Evolutionary conservation across 2,888 invertebrate genomes (phyloP), one percentile per base, ranked within the genome.

Genomic region (Nemurella pictetii): DNA sequence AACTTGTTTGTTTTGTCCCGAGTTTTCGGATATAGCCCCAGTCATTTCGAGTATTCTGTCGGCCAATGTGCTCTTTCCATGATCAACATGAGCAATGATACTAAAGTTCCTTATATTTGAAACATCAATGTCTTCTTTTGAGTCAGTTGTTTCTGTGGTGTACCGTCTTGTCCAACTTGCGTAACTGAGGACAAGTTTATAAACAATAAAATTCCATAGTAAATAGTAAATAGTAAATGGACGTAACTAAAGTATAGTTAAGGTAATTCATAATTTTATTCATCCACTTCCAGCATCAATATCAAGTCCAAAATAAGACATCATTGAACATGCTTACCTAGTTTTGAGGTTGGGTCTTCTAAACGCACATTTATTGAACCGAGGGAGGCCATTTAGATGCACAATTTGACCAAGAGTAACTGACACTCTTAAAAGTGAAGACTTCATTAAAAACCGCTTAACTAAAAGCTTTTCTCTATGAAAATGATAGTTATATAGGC

Each of bases 71-170:
- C 98, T 98, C 91, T 99, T 99, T 0, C 99, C 99, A 92, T 99
- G 99, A 90, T 99, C 99, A 0, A 99, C 96, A 91, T 99, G 99
- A n/a, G 99, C 99, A 86, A 99, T 97, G 88, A 99, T 99, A 90
- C 98, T 96, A 89, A 99, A 98, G 90, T 99, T 99, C 85, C 98
- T 92, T 77, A 98, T 97, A 84, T 88, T 88, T 83, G 91, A 90
- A 30, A 89, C 88, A 15, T 91, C 90, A 87, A 90, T 90, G 5
- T 90, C 88, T 35, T 80, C 81, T 82, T 82, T 72, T 28, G 55
- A 12, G 28, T 55, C 28, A 3, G 15, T 15, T 27, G 26, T 26
- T 28, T 82, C 82, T 82, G 55, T 55, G 55, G 82, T 26, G 55
- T 82, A 72, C 29, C 27, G 55, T 12, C 55, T 55, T 20, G 20